Percentiles rank a stretch among this genome's conserved stretches.
Evolutionary conservation across 2,888 invertebrate species (phyloP).

Genomic region (Brachylomia viminalis): DNA sequence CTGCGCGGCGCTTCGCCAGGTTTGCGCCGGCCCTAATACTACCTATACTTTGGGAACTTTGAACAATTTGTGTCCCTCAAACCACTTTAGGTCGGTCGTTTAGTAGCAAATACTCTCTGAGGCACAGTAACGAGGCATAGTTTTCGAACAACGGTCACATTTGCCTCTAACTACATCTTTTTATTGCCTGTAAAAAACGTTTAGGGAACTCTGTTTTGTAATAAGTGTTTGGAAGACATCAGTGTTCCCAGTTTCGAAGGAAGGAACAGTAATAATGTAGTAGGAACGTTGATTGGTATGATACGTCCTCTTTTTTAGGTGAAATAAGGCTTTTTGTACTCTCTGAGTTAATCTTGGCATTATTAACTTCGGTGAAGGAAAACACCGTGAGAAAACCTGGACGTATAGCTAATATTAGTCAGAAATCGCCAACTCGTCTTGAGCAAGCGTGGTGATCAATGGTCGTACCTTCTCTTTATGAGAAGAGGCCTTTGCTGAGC

Average conservation of each 20-base stretch:
- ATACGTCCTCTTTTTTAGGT: not conserved
- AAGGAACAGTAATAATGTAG: not conserved
- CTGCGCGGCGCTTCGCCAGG: not conserved
- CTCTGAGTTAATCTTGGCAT: no score
- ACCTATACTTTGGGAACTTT: slow-evolving; percentile 57
- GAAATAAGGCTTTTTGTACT: not conserved
- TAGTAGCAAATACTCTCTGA: slow-evolving; percentile 45
- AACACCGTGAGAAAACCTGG: no score
- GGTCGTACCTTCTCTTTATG: no score
- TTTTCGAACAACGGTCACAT: slow-evolving; percentile 33
- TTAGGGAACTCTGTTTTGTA: slow-evolving; percentile 35
- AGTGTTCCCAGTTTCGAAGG: slow-evolving; percentile 21
- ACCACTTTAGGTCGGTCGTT: slow-evolving; percentile 54
- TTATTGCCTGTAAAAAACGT: slow-evolving; percentile 53
- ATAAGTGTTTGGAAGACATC: slow-evolving; percentile 40
- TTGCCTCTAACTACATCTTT: slow-evolving; percentile 40
- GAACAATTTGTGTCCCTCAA: slow-evolving; percentile 52
- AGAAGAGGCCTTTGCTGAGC: no score
- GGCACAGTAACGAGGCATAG: slow-evolving; percentile 44
- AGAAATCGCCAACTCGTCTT: no score
- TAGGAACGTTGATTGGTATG: not conserved
- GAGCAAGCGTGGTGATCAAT: no score
- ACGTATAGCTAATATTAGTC: no score
- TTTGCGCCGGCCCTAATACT: not conserved
- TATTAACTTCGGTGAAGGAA: no score